Percentiles rank a stretch among this genome's conserved stretches.
Evolutionary conservation across 1,140 invertebrate genomes (phyloP).

Genomic region (Thaumetopoea pityocampa): DNA sequence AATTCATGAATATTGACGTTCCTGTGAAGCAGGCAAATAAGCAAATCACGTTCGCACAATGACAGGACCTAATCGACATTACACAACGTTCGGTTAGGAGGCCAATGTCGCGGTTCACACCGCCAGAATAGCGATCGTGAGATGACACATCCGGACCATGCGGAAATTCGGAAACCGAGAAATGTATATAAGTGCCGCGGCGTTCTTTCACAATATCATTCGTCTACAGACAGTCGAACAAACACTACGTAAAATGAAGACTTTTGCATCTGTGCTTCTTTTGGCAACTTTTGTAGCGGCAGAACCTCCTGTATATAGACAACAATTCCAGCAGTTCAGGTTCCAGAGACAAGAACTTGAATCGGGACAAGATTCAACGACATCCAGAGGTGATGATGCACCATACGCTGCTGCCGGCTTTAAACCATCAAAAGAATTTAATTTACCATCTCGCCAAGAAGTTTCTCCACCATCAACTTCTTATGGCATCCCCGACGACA

Average conservation of each 20-base stretch:
- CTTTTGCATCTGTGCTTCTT: slow-evolving; percentile 42
- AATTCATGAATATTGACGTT: slow-evolving; percentile 63
- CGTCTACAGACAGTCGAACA: slow-evolving; percentile 39
- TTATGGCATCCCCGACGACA: slow-evolving; percentile 58
- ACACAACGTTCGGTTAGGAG: slow-evolving; percentile 58
- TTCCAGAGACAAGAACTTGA: slow-evolving; percentile 43
- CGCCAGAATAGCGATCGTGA: slow-evolving; percentile 58
- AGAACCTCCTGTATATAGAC: slow-evolving; percentile 49
- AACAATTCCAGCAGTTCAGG: slow-evolving; percentile 34
- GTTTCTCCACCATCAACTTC: slow-evolving; percentile 41
- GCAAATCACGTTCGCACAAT: slow-evolving; percentile 58
- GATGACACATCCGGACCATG: slow-evolving; percentile 53
- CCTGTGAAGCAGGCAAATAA: slow-evolving; percentile 28
- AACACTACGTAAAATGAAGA: slow-evolving; percentile 49
- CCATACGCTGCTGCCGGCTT: slow-evolving; percentile 66
- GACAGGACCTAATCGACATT: slow-evolving; percentile 62
- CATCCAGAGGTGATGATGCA: slow-evolving; percentile 27
- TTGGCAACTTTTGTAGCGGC: slow-evolving; percentile 44
- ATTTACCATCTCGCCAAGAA: slow-evolving; percentile 53
- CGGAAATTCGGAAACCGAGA: slow-evolving; percentile 54
- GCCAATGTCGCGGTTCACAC: slow-evolving; percentile 62
- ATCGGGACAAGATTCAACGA: slow-evolving; percentile 18
- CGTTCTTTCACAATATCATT: slow-evolving; percentile 51
- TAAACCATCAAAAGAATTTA: slow-evolving; percentile 53
- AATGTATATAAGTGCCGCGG: slow-evolving; percentile 50